Evolutionary conservation across 2,113 vertebrate genomes (phyloP).

Genomic region (Xyrauchen texanus): DNA sequence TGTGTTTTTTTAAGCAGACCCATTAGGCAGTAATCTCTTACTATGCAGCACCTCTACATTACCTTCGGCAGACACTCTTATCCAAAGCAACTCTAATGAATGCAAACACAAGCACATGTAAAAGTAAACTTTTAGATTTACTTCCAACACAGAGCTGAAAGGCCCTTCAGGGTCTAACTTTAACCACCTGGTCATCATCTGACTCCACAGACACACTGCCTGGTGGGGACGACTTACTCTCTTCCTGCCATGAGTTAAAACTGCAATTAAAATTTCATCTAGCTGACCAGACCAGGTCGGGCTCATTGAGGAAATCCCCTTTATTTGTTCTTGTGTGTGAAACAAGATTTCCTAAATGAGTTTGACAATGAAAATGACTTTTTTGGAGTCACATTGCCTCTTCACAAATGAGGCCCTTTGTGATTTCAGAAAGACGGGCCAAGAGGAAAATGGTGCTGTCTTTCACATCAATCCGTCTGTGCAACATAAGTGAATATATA

Average conservation of each 20-base stretch:
- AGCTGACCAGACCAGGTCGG: neutral
- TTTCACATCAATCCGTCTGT: neutral
- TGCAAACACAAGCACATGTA: neutral
- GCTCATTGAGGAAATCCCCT: slow-evolving; percentile 31
- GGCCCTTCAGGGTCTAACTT: slow-evolving; percentile 17
- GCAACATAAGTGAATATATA: neutral
- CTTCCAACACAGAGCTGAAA: neutral
- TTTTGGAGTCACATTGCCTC: slow-evolving; percentile 63
- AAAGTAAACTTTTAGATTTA: slow-evolving; percentile 16
- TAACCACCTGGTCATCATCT: slow-evolving; percentile 24
- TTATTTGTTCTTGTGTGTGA: slow-evolving; percentile 48
- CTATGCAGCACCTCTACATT: slow-evolving; percentile 6
- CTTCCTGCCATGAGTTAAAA: slow-evolving; percentile 23
- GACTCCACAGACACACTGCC: neutral
- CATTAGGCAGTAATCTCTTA: neutral
- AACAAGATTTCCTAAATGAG: slow-evolving; percentile 67
- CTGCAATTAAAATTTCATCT: neutral
- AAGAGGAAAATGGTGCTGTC: neutral
- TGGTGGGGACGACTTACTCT: neutral
- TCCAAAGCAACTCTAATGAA: neutral
- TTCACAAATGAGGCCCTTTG: slow-evolving; percentile 28
- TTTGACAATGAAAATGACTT: slow-evolving; percentile 74
- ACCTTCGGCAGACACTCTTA: neutral
- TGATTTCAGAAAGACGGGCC: neutral
- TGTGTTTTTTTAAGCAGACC: neutral